Evolutionary conservation across 2,888 invertebrate genomes (phyloP), one percentile per base, ranked within the genome.

Genomic region (Drosophila nr. perissopoda): DNA sequence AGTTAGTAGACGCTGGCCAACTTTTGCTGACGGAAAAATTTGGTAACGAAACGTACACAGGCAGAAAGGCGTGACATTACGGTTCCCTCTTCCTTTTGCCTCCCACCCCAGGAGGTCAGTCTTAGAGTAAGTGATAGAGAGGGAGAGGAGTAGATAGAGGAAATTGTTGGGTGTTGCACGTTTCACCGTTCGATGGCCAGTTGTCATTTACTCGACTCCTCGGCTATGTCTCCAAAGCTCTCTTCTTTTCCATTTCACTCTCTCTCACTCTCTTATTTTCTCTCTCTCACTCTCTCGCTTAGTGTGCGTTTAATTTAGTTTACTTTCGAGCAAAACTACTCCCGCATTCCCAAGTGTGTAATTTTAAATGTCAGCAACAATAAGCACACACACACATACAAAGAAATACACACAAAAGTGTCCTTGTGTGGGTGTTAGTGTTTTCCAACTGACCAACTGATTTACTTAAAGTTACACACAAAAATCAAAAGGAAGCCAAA

Each of bases 281-380:
- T 27, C 27, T 11, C 6, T 38, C 38, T 13, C 13, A 29, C 51
- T 31, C 21, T 18, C 25, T 34, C 11, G 62, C 33, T 42, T 29
- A 48, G 53, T 78, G 53, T 78, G 69, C 76, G 86, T 74, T 83
- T 89, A 83, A 89, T 89, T 85, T 80, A 83, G 90, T 89, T 87
- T 77, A 86, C 79, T 83, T 89, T 83, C 79, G 73, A 89, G 88
- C 78, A 74, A 80, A 88, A 76, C 73, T 80, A 78, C 72, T 65
- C 74, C 54, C 73, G 75, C 83, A 87, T 85, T 87, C 87, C 87
- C 87, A 78, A 86, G 90, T 86, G 87, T 89, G 79, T 86, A 76
- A 86, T 87, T 87, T 87, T 81, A 90, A 87, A 88, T 87, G 87
- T 88, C 87, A 87, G 87, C 90, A 86, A 73, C 85, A 82, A 83